Conservation (phyloP, 2,113 vertebrate genomes). For the Nyctibius bracteatus region DNA sequence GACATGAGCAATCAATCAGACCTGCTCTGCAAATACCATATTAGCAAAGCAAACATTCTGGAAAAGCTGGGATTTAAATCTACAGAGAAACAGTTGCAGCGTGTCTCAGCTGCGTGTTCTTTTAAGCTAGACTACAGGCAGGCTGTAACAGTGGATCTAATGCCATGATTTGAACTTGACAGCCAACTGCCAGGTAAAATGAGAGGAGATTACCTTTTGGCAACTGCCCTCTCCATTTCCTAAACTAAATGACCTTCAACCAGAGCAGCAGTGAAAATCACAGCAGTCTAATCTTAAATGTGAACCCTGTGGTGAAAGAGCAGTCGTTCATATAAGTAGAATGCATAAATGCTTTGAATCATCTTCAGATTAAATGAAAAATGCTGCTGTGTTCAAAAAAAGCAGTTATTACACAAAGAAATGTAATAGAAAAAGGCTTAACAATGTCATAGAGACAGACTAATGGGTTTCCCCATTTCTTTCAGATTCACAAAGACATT, state of each 20-base stretch:
- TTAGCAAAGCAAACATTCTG: neutral
- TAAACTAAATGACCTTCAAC: conserved; percentile 56
- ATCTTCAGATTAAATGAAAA: conserved; percentile 51
- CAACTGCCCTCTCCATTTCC: conserved; percentile 40
- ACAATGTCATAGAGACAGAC: neutral
- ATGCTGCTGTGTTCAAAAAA: conserved; percentile 28
- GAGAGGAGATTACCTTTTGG: conserved; percentile 54
- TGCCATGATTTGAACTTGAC: conserved; percentile 27
- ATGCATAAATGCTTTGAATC: conserved; percentile 36
- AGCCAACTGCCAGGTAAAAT: conserved; percentile 40
- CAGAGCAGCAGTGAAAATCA: conserved; percentile 36
- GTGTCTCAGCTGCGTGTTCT: neutral
- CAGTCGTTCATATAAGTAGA: conserved; percentile 13
- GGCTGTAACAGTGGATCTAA: neutral
- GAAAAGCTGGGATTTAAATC: neutral
- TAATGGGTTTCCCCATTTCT: conserved; percentile 9
- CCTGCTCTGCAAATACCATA: neutral
- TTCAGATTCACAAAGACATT: neutral
- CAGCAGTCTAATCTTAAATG: conserved; percentile 35
- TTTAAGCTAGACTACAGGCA: neutral
- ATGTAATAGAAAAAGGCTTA: neutral
- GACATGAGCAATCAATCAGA: neutral
- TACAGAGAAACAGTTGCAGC: neutral
- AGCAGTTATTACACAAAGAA: conserved; percentile 8
- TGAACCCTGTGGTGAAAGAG: conserved; percentile 17